Conservation (phyloP, 2,888 invertebrate species). For the Idaea straminata region DNA sequence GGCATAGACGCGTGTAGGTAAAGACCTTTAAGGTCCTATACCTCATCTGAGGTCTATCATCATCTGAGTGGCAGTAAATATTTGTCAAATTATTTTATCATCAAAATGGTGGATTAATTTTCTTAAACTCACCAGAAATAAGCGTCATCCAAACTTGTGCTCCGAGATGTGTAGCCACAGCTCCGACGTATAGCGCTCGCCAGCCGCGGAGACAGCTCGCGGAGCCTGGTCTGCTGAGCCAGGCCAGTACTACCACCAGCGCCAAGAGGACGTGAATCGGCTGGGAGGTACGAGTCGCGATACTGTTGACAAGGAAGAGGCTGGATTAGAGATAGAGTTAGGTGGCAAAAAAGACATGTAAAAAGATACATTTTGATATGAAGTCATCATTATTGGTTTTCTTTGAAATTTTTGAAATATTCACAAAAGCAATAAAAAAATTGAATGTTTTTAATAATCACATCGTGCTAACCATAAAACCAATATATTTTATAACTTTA, state of each 20-base stretch:
- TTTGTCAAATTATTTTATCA: too few relatives aligned
- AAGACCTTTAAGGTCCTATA: too few relatives aligned
- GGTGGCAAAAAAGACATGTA: background rate
- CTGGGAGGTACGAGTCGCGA: constrained; percentile 86
- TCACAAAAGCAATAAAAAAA: too few relatives aligned
- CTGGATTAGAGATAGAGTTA: background rate
- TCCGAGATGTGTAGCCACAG: constrained; percentile 91
- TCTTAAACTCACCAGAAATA: constrained; percentile 84
- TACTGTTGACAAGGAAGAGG: constrained; percentile 71
- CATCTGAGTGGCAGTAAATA: too few relatives aligned
- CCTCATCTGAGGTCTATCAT: too few relatives aligned
- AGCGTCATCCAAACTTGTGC: constrained; percentile 97
- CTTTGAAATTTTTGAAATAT: too few relatives aligned
- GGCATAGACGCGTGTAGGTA: too few relatives aligned
- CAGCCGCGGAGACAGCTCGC: constrained; percentile 58
- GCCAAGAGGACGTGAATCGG: constrained; percentile 87
- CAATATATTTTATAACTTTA: background rate
- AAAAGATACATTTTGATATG: too few relatives aligned
- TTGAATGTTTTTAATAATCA: too few relatives aligned
- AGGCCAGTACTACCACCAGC: constrained; percentile 69
- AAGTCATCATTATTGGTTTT: too few relatives aligned
- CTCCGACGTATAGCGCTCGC: constrained; percentile 86
- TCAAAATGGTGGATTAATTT: too few relatives aligned
- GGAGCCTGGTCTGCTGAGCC: constrained; percentile 57
- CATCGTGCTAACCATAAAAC: background rate